Base-by-base conservation (phyloP, 2,888 invertebrate genomes). In the Patella ulyssiponensis region DNA sequence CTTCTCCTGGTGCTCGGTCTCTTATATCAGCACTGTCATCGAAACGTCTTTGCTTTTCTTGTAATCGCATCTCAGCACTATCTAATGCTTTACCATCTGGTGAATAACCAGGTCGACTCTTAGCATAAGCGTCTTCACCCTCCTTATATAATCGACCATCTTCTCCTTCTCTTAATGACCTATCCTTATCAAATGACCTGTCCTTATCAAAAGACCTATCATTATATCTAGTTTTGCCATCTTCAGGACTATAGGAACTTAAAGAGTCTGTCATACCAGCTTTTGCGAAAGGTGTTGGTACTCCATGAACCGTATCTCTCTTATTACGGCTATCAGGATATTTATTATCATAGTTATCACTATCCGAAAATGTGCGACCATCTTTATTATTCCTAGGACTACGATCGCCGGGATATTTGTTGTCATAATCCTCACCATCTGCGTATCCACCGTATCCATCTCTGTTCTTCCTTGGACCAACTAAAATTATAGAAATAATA, bases 11-110 rank as follows among this genome's bases (percentile, higher is more conserved):
- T 12, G 7, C 7, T 64, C 12, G 20, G 23, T 64, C 64, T 64
- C 64, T 20, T 20, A 64, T 64, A 64, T 64, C 64, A 64, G 64
- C 64, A 64, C 64, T 64, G 23, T 64, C 64, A 64, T 64, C 64
- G 2, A 64, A 64, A 64, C 64, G 20, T 23, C 64, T 64, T 23
- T 64, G 20, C 23, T 23, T 64, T 12, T 64, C 64, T 64, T 23
- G 20, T 12, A 23, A 64, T 64, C 64, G 20, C 20, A 64, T 64
- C 64, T 64, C 20, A 23, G 64, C 64, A 64, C 64, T 64, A 23
- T 64, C 64, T 64, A 64, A 64, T 3, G 11, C 12, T 20, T 9
- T 64, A 64, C 64, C 64, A 64, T 64, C 64, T 20, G 64, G 64
- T 23, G 64, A 64, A 20, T 64, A 64, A 23, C 64, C 64, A 64